These are phyloP conservation scores for Polymixis lichenea DNA, from an alignment of 2,888 invertebrate genomes.

Conservation along the genomic window DNA sequence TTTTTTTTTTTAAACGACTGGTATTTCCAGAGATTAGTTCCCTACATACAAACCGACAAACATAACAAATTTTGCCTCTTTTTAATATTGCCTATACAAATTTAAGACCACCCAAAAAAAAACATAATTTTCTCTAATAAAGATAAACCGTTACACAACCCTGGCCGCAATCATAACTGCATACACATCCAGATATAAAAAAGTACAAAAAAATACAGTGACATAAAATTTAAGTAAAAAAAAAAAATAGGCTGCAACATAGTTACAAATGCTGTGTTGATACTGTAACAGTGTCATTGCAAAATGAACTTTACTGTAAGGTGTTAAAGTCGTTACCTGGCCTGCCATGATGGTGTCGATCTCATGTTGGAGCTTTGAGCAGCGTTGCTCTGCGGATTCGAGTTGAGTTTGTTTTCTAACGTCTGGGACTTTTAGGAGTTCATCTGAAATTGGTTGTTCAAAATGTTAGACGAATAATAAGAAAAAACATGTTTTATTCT, in stretches of 20 bases:
- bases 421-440: conserved; percentile 86
- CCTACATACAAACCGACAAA: no score
- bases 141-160: conserved; percentile 29
- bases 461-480: no score
- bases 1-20: no score
- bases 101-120: no score
- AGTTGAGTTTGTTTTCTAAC: conserved; percentile 86
- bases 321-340: conserved; percentile 76
- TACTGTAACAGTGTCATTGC: conserved; percentile 51
- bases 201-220: conserved; percentile 62
- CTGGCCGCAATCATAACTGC: conserved; percentile 64
- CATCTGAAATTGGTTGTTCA: conserved; percentile 75
- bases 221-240: conserved; percentile 48
- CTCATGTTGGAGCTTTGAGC: conserved; percentile 83
- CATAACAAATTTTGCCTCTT: no score
- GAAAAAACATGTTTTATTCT: no score
- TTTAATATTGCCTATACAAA: no score
- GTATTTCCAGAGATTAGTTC: no score
- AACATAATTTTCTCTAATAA: no score
- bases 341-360: conserved; percentile 84
- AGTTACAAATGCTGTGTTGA: conserved; percentile 68
- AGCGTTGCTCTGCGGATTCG: conserved; percentile 85
- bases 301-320: conserved; percentile 41
- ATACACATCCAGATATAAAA: conserved; percentile 61
- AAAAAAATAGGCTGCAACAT: conserved; percentile 69